phyloP scores from a whole-genome alignment of 2,797 vertebrate genomes.

The Masticophis lateralis region DNA sequence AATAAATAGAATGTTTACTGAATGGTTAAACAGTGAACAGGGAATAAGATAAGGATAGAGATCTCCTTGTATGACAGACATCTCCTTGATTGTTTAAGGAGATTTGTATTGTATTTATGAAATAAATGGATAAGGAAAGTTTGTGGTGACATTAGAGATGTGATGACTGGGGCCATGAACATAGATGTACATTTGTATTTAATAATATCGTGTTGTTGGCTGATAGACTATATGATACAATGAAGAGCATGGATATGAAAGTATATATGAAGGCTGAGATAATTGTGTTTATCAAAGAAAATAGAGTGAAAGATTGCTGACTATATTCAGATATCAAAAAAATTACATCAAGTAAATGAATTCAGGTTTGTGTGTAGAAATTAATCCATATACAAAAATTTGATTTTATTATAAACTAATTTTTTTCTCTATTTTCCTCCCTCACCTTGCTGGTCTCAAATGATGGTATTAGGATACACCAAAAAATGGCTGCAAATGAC shows the following conservation, averaged over 20 bases:
- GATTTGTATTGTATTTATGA: background rate
- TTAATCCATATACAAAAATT: background rate
- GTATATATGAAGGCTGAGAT: background rate
- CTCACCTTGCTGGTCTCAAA: constrained; percentile 70
- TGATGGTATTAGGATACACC: constrained; percentile 55
- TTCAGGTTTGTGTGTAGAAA: background rate
- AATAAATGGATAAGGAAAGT: background rate
- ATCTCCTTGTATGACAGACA: background rate
- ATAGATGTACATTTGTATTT: background rate
- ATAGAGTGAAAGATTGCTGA: background rate
- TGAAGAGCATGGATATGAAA: background rate
- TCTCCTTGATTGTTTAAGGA: background rate
- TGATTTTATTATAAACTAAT: background rate
- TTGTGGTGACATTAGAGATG: background rate
- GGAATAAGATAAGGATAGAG: background rate
- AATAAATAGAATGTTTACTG: background rate
- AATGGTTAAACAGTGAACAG: background rate
- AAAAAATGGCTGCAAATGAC: constrained; percentile 51
- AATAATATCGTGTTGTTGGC: background rate
- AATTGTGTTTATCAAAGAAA: background rate
- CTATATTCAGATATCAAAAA: background rate
- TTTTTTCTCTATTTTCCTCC: background rate
- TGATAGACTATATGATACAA: background rate
- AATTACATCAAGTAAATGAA: background rate
- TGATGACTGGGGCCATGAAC: background rate